Percentiles rank a stretch among this genome's conserved stretches.
phyloP scores from a whole-genome alignment of 2,113 vertebrate genomes.

The Pollachius pollachius region DNA sequence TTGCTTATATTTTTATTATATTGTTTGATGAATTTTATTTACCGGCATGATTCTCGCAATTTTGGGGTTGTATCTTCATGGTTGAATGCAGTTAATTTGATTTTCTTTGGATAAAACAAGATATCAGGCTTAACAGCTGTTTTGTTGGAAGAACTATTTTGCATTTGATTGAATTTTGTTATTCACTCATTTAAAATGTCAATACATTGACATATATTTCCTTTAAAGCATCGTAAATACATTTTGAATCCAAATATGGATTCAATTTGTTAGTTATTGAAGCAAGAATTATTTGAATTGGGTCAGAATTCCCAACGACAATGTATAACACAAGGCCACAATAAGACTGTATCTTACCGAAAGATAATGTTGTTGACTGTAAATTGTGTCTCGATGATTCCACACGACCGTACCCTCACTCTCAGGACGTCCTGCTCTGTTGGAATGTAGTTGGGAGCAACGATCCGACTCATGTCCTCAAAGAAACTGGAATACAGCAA shows the following conservation, averaged over 20 bases:
- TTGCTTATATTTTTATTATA: no score
- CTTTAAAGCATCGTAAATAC: neutral
- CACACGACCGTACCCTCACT: slow-evolving; percentile 71
- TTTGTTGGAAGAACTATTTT: neutral
- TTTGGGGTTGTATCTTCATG: no score
- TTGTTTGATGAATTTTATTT: no score
- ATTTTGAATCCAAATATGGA: no score
- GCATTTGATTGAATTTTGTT: neutral
- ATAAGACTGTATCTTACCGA: slow-evolving; percentile 54
- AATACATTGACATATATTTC: neutral
- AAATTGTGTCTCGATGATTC: slow-evolving; percentile 75
- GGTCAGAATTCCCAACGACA: no score
- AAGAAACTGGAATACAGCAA: slow-evolving; percentile 64
- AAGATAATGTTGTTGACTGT: slow-evolving; percentile 57
- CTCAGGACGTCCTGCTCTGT: slow-evolving; percentile 68
- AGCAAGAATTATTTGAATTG: no score
- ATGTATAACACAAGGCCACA: no score
- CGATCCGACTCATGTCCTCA: slow-evolving; percentile 70
- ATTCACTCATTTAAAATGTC: neutral
- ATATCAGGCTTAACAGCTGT: no score
- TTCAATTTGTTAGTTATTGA: no score
- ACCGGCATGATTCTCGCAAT: no score
- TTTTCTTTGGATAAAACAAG: no score
- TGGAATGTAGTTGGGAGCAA: slow-evolving; percentile 68
- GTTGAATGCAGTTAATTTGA: no score